Conservation (phyloP, 2,888 invertebrate species). For the Nyleta sp. region DNA sequence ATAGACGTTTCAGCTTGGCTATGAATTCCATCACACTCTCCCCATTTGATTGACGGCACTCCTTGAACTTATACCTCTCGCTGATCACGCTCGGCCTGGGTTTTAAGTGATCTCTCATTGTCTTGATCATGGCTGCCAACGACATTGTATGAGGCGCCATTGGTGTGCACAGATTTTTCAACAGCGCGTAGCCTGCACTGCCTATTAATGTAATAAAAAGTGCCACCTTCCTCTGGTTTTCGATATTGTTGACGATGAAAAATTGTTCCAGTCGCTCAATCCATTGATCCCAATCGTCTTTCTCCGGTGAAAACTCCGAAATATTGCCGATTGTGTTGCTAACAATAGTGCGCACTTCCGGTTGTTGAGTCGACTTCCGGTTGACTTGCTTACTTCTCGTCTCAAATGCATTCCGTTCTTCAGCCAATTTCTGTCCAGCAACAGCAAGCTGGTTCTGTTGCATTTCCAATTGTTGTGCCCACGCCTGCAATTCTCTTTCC, state of each 20-base stretch:
- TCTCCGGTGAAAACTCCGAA: conserved; percentile 1
- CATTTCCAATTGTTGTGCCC: background rate
- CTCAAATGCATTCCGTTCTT: too few species aligned
- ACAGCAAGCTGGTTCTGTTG: too few species aligned
- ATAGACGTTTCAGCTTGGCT: conserved; percentile 71
- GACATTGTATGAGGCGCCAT: conserved; percentile 13
- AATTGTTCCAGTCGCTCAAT: conserved; percentile 24
- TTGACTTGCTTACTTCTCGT: too few species aligned
- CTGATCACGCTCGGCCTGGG: conserved; percentile 1
- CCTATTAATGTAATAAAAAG: conserved; percentile 32
- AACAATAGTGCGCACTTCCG: background rate
- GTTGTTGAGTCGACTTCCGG: too few species aligned
- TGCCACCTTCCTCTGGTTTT: conserved; percentile 19
- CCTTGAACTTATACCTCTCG: conserved; percentile 32
- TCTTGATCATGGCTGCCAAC: conserved; percentile 51
- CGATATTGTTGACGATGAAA: conserved; percentile 17
- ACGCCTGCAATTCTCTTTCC: too few species aligned
- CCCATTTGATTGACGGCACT: conserved; percentile 38
- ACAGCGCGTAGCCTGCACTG: conserved; percentile 15
- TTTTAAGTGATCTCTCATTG: conserved; percentile 43
- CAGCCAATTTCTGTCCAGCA: too few species aligned
- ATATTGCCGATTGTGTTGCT: conserved; percentile 4
- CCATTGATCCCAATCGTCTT: conserved; percentile 31
- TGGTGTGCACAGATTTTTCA: conserved; percentile 27
- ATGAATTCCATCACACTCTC: conserved; percentile 60